Evolutionary conservation across 2,797 vertebrate species (phyloP).

Genomic region (Leucoraja ocellata): DNA sequence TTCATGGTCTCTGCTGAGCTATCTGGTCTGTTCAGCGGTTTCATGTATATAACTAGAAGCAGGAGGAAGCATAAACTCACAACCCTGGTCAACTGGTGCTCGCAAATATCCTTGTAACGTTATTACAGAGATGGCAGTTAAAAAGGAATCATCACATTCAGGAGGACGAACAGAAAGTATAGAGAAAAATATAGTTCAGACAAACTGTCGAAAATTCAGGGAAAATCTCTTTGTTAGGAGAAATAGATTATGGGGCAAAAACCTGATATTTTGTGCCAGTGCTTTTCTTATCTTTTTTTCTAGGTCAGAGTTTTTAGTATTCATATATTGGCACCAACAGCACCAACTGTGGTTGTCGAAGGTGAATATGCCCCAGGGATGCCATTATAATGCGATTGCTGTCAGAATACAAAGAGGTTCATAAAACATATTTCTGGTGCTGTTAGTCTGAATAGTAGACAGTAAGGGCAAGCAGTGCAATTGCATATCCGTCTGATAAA

Average conservation of each 20-base stretch:
- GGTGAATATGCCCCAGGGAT: conserved; percentile 27
- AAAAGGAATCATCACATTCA: not conserved
- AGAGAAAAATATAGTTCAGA: not conserved
- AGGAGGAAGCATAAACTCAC: not conserved
- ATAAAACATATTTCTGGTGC: not conserved
- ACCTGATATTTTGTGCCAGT: not conserved
- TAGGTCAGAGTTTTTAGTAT: not conserved
- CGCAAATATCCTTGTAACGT: not conserved
- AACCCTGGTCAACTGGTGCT: not conserved
- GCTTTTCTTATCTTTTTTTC: not conserved
- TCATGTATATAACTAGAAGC: not conserved
- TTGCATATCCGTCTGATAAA: no score
- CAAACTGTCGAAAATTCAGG: not conserved
- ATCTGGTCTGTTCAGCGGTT: not conserved
- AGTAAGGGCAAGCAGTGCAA: not conserved
- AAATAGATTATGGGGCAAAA: not conserved
- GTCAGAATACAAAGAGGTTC: conserved; percentile 12
- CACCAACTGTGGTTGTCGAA: not conserved
- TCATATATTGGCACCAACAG: not conserved
- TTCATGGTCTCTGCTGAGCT: not conserved
- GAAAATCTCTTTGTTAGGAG: not conserved
- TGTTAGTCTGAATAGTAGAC: not conserved
- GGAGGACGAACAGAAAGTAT: not conserved
- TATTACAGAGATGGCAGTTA: not conserved
- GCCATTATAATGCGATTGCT: conserved; percentile 27